Evolutionary conservation across 2,113 vertebrate genomes (phyloP).

Genomic region (Furnarius figulus): DNA sequence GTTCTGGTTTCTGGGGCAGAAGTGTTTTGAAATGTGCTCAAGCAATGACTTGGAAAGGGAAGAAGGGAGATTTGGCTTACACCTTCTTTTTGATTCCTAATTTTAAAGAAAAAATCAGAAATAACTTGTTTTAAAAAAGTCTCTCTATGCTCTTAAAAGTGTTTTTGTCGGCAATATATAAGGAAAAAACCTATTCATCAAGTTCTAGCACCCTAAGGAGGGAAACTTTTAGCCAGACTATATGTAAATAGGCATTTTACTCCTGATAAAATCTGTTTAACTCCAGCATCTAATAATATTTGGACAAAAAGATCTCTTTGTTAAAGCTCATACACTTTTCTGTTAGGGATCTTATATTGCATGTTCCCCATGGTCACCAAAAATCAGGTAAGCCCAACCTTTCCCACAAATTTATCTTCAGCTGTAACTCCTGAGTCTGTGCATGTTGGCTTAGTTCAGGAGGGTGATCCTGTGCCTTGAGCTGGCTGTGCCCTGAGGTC

Average conservation of each 20-base stretch:
- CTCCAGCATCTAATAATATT: background rate
- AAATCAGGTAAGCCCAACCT: background rate
- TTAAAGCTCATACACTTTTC: background rate
- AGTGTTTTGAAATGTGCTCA: background rate
- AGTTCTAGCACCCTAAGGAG: background rate
- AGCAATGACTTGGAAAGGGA: background rate
- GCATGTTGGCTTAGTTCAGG: background rate
- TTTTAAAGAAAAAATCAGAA: constrained; percentile 10
- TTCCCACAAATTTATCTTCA: background rate
- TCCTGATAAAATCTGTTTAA: background rate
- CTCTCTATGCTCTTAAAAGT: background rate
- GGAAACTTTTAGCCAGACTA: background rate
- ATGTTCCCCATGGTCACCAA: background rate
- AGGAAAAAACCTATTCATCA: background rate
- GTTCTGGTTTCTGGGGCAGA: background rate
- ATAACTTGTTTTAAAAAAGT: background rate
- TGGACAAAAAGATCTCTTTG: background rate
- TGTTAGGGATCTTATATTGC: rapidly evolving
- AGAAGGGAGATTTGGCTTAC: background rate
- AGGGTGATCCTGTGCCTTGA: background rate
- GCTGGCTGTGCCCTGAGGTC: background rate
- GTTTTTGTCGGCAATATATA: background rate
- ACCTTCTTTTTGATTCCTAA: background rate
- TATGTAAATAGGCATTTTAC: background rate
- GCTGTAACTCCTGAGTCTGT: rapidly evolving